Percentiles rank a stretch among this genome's conserved stretches.
phyloP scores from a whole-genome alignment of 2,797 vertebrate species.

The Okamejei kenojei region DNA sequence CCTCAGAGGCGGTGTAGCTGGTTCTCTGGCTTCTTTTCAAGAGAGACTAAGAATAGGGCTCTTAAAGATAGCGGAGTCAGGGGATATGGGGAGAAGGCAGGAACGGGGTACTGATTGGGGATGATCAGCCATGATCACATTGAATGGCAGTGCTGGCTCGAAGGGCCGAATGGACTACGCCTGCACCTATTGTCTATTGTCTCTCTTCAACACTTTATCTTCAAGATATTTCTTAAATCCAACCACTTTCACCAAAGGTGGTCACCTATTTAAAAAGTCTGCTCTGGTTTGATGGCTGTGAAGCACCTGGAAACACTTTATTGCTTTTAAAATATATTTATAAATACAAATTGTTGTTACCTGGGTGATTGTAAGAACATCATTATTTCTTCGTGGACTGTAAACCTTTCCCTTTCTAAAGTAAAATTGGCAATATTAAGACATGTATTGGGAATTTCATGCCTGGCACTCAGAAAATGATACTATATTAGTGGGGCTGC shows the following conservation, averaged over 20 bases:
- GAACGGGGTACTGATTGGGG: too few relatives aligned
- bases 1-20: too few relatives aligned
- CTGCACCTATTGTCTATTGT: too few relatives aligned
- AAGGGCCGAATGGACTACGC: too few relatives aligned
- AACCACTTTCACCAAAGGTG: not conserved
- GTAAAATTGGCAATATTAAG: not conserved
- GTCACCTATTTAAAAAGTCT: not conserved
- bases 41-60: too few relatives aligned
- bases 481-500: not conserved
- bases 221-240: not conserved
- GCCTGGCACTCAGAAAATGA: not conserved
- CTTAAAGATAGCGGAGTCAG: too few relatives aligned
- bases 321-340: not conserved
- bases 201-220: not conserved
- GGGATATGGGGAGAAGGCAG: too few relatives aligned
- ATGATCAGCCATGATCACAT: too few relatives aligned
- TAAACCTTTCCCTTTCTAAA: not conserved
- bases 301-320: not conserved
- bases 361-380: not conserved
- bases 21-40: too few relatives aligned
- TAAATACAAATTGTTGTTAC: not conserved
- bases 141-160: too few relatives aligned
- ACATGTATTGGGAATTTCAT: not conserved
- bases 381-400: not conserved
- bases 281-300: not conserved